Conservation (phyloP, 2,888 invertebrate genomes). For the Ptycholaimellus sp. region DNA sequence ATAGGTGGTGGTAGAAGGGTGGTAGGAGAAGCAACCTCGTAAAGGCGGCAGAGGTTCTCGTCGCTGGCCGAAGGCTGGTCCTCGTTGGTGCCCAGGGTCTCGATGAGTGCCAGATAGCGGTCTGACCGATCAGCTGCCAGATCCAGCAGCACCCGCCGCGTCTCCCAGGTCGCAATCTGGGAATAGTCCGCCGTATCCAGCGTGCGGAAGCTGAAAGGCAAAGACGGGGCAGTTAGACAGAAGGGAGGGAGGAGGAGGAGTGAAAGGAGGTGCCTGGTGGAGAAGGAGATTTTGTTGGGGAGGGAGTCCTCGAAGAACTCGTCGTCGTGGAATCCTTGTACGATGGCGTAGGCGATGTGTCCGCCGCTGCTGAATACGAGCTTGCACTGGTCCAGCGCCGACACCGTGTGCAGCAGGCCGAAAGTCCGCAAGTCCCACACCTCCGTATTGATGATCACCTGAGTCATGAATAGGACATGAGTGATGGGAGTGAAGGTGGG, state of each 20-base stretch:
- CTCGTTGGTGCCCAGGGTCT: slow-evolving; percentile 28
- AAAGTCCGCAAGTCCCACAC: slow-evolving; percentile 87
- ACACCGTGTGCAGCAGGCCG: slow-evolving; percentile 72
- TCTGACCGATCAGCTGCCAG: slow-evolving; percentile 57
- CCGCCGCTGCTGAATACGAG: slow-evolving; percentile 65
- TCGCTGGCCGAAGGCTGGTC: slow-evolving; percentile 1
- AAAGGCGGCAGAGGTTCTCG: slow-evolving; percentile 50
- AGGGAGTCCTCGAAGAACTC: too few species aligned
- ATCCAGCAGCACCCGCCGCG: slow-evolving; percentile 64
- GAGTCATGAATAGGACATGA: too few species aligned
- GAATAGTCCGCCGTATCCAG: slow-evolving; percentile 69
- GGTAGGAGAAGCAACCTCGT: too few species aligned
- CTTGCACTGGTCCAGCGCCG: slow-evolving; percentile 66
- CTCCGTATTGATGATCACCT: slow-evolving; percentile 81
- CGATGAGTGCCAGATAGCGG: slow-evolving; percentile 65
- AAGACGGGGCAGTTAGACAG: too few species aligned
- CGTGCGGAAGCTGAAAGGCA: slow-evolving; percentile 77
- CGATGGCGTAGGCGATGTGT: slow-evolving; percentile 50
- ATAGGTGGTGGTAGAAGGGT: too few species aligned
- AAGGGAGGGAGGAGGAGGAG: too few species aligned
- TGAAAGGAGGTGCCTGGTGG: too few species aligned
- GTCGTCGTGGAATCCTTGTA: too few species aligned
- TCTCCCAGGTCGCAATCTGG: slow-evolving; percentile 59
- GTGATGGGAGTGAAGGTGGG: too few species aligned
- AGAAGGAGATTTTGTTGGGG: too few species aligned